A percentile compares a stretch with the other conserved stretches of the same genome.
Evolutionary conservation across 2,797 vertebrate genomes (phyloP).

Genomic region (Oreortyx pictus): DNA sequence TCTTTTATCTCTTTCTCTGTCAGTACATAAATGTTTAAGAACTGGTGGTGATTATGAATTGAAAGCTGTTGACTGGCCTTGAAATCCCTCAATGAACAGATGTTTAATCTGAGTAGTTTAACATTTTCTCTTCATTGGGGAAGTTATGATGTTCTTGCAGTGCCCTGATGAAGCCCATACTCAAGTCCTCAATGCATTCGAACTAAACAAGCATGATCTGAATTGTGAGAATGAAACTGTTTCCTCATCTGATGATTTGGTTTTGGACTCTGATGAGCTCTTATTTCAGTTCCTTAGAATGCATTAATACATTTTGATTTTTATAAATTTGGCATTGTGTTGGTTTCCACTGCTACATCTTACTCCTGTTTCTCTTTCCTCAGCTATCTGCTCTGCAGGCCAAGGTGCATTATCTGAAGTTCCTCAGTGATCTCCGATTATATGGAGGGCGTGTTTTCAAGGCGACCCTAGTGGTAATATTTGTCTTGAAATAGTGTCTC

Average conservation of each 20-base stretch:
- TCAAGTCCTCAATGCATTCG: neutral
- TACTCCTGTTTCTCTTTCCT: constrained; percentile 36
- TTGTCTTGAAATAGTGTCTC: constrained; percentile 11
- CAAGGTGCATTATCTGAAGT: constrained; percentile 98
- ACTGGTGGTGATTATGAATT: constrained; percentile 26
- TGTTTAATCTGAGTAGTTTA: constrained; percentile 49
- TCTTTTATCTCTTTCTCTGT: constrained; percentile 35
- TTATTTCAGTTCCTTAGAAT: neutral
- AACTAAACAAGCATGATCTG: neutral
- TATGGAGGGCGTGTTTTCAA: constrained; percentile 98
- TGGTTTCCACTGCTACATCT: neutral
- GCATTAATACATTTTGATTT: neutral
- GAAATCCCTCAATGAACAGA: constrained; percentile 29
- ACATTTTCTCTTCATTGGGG: constrained; percentile 24
- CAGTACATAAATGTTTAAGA: neutral
- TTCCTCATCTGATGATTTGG: neutral
- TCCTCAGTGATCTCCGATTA: constrained; percentile 95
- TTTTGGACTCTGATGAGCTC: neutral
- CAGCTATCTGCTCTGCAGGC: constrained; percentile 97
- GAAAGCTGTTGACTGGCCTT: constrained; percentile 29
- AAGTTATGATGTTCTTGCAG: neutral
- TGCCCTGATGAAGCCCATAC: neutral
- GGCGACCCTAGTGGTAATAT: constrained; percentile 91
- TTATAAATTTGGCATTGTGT: neutral
- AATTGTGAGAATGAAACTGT: neutral